These are phyloP conservation scores for Anoplopoma fimbria DNA, from an alignment of 2,113 vertebrate species.

Conservation along the genomic window DNA sequence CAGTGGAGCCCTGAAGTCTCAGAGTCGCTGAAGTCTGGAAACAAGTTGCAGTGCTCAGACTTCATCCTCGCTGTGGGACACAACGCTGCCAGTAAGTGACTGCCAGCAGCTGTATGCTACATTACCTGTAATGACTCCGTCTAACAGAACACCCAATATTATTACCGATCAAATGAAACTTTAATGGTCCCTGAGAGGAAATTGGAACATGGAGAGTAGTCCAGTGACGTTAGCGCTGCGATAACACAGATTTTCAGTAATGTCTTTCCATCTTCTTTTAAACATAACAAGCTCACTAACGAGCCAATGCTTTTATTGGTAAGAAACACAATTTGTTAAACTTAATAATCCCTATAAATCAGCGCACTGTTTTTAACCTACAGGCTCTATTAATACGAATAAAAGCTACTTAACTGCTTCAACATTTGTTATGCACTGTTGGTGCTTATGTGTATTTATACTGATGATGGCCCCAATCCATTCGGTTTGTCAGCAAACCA, in stretches of 20 bases:
- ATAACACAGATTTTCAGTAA: neutral
- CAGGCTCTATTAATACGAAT: neutral
- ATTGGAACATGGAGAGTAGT: neutral
- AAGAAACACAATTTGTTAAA: neutral
- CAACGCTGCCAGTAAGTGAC: slow-evolving; percentile 80
- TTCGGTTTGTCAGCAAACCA: neutral
- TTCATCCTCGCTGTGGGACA: slow-evolving; percentile 82
- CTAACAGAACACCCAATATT: neutral
- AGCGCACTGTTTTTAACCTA: neutral
- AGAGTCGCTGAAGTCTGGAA: slow-evolving; percentile 40
- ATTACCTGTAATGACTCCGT: neutral
- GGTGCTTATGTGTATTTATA: neutral
- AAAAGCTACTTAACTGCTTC: neutral
- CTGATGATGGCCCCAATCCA: neutral
- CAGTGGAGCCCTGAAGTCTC: slow-evolving; percentile 71
- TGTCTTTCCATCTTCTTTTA: neutral
- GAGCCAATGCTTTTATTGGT: neutral
- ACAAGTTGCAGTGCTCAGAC: slow-evolving; percentile 75
- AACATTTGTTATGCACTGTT: neutral
- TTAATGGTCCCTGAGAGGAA: neutral
- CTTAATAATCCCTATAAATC: neutral
- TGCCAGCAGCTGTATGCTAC: neutral
- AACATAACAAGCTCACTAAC: neutral
- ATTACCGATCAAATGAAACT: neutral
- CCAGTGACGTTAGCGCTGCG: neutral